Evolutionary conservation across 1,140 invertebrate genomes (phyloP).

Genomic region (Formica exsecta): DNA sequence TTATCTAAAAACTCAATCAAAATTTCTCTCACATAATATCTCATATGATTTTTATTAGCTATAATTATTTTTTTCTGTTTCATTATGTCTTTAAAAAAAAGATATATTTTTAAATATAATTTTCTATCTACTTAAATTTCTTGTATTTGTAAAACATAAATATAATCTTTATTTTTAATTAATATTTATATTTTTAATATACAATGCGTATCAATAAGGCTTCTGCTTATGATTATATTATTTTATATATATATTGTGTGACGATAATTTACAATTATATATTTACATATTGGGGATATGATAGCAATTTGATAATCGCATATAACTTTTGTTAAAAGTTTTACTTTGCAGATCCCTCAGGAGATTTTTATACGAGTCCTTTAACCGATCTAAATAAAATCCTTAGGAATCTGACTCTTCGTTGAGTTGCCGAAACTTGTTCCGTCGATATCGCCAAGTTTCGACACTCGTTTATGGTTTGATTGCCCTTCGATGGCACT

Average conservation of each 20-base stretch:
- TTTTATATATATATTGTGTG: background rate
- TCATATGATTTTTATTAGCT: background rate
- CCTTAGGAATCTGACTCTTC: slow-evolving; percentile 53
- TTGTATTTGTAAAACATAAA: background rate
- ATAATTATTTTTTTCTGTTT: background rate
- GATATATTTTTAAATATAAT: background rate
- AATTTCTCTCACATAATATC: background rate
- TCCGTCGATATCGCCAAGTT: slow-evolving; percentile 68
- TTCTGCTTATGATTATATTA: background rate
- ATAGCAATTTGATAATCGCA: background rate
- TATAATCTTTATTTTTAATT: slow-evolving; percentile 2
- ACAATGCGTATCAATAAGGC: background rate
- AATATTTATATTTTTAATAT: background rate
- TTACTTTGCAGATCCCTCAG: slow-evolving; percentile 27
- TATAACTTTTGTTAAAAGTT: slow-evolving; percentile 51
- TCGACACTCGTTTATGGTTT: slow-evolving; percentile 83
- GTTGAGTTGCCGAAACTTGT: slow-evolving; percentile 68
- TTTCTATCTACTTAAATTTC: background rate
- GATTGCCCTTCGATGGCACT: slow-evolving; percentile 85
- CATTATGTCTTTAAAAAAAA: background rate
- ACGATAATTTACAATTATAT: background rate
- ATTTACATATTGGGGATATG: background rate
- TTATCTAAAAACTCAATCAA: background rate
- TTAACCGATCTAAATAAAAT: slow-evolving; percentile 73
- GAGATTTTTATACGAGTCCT: slow-evolving; percentile 41